These are phyloP conservation scores for Hydrozoanthus gracilis DNA, from an alignment of 92 coral and sea anemone species.

Conservation along the genomic window DNA sequence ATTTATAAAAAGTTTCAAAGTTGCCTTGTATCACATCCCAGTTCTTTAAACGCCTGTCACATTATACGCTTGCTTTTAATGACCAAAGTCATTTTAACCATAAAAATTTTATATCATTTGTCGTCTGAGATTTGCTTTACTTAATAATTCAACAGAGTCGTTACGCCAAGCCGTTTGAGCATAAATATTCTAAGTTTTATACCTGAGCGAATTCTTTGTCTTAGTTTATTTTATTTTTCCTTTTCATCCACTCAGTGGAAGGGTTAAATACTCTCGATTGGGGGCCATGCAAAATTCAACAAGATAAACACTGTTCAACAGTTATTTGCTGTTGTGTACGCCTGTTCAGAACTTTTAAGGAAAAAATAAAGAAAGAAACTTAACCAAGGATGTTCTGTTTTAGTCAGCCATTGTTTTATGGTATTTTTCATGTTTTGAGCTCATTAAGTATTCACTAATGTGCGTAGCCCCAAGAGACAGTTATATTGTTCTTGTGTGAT, in stretches of 20 bases:
- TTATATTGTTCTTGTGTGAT: neutral
- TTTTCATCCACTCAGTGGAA: neutral
- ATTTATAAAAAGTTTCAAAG: too few species aligned
- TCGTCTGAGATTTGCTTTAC: conserved; percentile 5
- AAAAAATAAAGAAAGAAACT: neutral
- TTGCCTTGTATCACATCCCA: too few species aligned
- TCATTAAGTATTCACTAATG: neutral
- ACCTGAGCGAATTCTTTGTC: conserved; percentile 17
- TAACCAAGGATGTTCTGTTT: too few species aligned
- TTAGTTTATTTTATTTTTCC: neutral
- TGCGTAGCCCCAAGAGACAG: neutral
- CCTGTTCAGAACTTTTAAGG: neutral
- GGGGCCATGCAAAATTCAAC: conserved; percentile 32
- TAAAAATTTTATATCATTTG: conserved; percentile 38
- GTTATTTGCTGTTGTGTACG: neutral
- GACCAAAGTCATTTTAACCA: neutral
- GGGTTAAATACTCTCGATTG: neutral
- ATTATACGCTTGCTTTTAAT: too few species aligned
- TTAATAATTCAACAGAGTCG: conserved; percentile 26
- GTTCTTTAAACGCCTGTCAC: too few species aligned
- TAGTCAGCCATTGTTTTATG: neutral
- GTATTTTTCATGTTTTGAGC: neutral
- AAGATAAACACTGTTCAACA: neutral
- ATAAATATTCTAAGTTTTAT: conserved; percentile 6
- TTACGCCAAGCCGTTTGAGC: neutral